Evolutionary conservation across 2,113 vertebrate species (phyloP).

Genomic region (Thunnus thynnus): DNA sequence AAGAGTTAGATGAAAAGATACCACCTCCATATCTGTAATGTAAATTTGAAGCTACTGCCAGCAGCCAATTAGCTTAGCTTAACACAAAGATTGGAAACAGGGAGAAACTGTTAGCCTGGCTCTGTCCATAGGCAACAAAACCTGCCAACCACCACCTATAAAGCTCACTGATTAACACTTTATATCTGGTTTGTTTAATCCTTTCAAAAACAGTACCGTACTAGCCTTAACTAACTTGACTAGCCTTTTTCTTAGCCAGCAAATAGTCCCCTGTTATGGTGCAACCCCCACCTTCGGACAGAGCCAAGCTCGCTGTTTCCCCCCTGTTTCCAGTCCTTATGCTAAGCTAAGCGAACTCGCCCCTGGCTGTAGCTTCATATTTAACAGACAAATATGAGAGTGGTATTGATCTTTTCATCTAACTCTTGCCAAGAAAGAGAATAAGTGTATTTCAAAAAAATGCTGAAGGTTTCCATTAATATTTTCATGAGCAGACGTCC

Average conservation of each 20-base stretch:
- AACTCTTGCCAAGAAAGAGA: too few species aligned
- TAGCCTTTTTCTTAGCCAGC: too few species aligned
- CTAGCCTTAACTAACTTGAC: too few species aligned
- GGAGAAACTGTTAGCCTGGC: background rate
- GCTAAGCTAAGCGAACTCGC: background rate
- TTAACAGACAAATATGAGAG: background rate
- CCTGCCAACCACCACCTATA: background rate
- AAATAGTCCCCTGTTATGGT: too few species aligned
- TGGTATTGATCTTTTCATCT: too few species aligned
- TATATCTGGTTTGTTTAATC: background rate
- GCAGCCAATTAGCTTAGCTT: background rate
- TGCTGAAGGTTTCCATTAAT: background rate
- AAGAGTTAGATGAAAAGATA: background rate
- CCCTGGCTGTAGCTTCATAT: background rate
- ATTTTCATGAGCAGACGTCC: background rate
- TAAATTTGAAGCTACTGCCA: background rate
- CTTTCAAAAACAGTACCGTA: background rate
- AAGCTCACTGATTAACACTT: conserved; percentile 3
- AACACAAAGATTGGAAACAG: background rate
- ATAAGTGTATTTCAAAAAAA: background rate
- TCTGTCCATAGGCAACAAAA: background rate
- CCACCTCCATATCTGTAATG: background rate
- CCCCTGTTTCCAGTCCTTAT: background rate
- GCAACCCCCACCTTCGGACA: background rate
- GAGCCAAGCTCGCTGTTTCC: background rate